phyloP scores from a whole-genome alignment of 1,140 invertebrate genomes.

The Penaeus vannamei region DNA sequence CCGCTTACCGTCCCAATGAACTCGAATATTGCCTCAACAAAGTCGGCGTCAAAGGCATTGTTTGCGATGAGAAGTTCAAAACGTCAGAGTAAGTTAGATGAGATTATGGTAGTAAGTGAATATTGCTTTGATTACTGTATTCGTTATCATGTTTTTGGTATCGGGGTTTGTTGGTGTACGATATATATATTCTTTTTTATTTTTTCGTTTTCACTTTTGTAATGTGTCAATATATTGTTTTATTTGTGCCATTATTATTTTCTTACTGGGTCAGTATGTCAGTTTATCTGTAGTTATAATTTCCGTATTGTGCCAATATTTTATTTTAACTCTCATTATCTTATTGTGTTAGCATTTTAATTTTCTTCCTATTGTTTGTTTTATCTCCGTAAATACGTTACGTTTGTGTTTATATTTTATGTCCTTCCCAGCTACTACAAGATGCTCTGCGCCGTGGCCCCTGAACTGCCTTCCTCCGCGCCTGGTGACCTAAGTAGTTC shows the following conservation, averaged over 20 bases:
- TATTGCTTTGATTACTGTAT: not conserved
- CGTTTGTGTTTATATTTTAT: not conserved
- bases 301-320: no score
- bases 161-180: no score
- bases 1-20: slow-evolving; percentile 83
- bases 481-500: slow-evolving; percentile 67
- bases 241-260: no score
- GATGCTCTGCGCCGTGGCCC: slow-evolving; percentile 75
- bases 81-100: slow-evolving; percentile 68
- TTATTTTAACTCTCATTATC: no score
- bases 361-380: not conserved
- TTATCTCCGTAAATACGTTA: not conserved
- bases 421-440: slow-evolving; percentile 78
- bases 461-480: slow-evolving; percentile 70
- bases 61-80: slow-evolving; percentile 80
- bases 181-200: no score
- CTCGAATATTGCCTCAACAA: slow-evolving; percentile 86
- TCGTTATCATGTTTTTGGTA: no score
- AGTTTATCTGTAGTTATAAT: no score
- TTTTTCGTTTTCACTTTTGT: no score
- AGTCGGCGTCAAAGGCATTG: slow-evolving; percentile 81
- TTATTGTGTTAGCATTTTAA: no score
- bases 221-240: no score
- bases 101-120: not conserved
- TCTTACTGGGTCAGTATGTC: no score